Percentiles rank a stretch among this genome's conserved stretches.
phyloP scores from a whole-genome alignment of 2,797 vertebrate species.

The Sitta carolinensis region DNA sequence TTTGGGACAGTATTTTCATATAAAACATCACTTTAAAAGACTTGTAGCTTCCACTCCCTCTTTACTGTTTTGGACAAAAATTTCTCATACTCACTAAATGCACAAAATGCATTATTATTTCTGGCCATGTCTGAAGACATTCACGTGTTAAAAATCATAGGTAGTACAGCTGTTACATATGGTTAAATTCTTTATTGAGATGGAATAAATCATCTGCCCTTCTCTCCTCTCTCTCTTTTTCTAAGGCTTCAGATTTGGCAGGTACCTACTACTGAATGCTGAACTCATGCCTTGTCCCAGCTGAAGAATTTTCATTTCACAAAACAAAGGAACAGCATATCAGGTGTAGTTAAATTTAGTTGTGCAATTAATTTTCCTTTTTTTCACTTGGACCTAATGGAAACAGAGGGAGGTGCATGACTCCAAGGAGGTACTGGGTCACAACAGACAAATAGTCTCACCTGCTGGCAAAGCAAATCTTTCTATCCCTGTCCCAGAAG shows the following conservation, averaged over 20 bases:
- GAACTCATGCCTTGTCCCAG: background rate
- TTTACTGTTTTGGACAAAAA: background rate
- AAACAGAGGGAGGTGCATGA: background rate
- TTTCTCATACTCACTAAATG: background rate
- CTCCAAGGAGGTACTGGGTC: background rate
- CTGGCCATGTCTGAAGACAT: background rate
- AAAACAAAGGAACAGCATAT: background rate
- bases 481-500: background rate
- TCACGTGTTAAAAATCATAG: background rate
- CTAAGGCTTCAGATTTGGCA: conserved; percentile 16
- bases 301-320: background rate
- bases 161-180: background rate
- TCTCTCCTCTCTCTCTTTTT: background rate
- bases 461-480: background rate
- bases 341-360: background rate
- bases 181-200: conserved; percentile 25
- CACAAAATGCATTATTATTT: background rate
- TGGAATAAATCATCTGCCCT: background rate
- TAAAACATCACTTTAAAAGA: background rate
- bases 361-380: background rate
- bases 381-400: background rate
- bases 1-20: background rate
- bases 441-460: background rate
- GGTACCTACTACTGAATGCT: background rate
- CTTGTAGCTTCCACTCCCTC: background rate